A percentile compares a stretch with the other conserved stretches of the same genome.
These are phyloP conservation scores for Scolopax mira DNA, from an alignment of 2,113 vertebrate species.

Conservation along the genomic window DNA sequence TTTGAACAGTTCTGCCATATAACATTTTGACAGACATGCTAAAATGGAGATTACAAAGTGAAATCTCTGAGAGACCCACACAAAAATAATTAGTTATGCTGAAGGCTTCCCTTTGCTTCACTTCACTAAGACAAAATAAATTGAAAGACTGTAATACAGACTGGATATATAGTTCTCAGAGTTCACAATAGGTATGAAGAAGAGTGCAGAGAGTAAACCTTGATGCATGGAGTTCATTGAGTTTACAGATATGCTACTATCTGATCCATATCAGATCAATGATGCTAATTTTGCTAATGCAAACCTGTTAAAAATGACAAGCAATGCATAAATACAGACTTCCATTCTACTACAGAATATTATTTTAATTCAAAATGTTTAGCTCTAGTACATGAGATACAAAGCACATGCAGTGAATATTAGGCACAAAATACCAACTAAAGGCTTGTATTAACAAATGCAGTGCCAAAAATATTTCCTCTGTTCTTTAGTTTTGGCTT, in stretches of 20 bases:
- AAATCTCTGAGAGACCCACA: neutral
- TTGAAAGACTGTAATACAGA: rapidly evolving
- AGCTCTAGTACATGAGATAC: neutral
- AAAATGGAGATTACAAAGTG: neutral
- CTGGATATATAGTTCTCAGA: neutral
- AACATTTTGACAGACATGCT: neutral
- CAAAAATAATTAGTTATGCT: neutral
- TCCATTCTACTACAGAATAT: neutral
- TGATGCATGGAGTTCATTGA: neutral
- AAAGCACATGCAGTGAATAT: neutral
- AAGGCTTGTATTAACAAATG: neutral
- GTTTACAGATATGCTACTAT: neutral
- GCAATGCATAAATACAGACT: neutral
- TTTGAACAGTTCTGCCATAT: neutral
- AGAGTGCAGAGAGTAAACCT: neutral
- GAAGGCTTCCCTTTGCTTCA: neutral
- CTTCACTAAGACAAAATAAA: neutral
- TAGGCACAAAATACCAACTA: neutral
- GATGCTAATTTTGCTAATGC: no score
- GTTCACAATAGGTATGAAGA: neutral
- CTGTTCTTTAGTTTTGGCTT: neutral
- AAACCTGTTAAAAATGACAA: neutral
- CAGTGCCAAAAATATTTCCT: neutral
- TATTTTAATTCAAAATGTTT: neutral
- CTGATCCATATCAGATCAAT: neutral